Evolutionary conservation across 2,797 vertebrate species (phyloP).

Genomic region (Ambastaia sidthimunki): DNA sequence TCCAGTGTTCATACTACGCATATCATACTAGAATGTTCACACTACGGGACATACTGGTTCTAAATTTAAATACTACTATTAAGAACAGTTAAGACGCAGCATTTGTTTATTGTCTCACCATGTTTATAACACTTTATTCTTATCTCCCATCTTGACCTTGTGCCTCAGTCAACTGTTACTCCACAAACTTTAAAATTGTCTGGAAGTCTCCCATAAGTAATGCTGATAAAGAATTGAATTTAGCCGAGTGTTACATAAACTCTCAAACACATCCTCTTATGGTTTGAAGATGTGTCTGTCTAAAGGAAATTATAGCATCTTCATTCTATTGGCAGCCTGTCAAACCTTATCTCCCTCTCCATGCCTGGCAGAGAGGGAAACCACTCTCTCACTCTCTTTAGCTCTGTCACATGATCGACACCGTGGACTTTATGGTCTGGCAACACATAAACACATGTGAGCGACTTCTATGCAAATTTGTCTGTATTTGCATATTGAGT

Average conservation of each 20-base stretch:
- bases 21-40: no score
- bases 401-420: not conserved
- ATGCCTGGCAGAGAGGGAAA: not conserved
- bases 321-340: not conserved
- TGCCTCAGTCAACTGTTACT: not conserved
- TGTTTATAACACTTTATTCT: no score
- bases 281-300: not conserved
- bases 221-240: not conserved
- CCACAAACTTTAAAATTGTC: not conserved
- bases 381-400: not conserved
- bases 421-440: not conserved
- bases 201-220: not conserved
- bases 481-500: constrained; percentile 3
- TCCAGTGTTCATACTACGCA: no score
- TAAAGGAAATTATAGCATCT: constrained; percentile 5
- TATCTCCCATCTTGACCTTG: no score
- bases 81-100: no score
- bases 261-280: not conserved
- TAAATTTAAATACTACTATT: no score
- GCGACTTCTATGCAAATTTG: constrained; percentile 12
- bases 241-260: constrained; percentile 6
- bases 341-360: constrained; percentile 1
- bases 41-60: no score
- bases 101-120: no score
- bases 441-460: constrained; percentile 1